phyloP scores from a whole-genome alignment of 2,797 vertebrate genomes.

The Bovichtus variegatus region DNA sequence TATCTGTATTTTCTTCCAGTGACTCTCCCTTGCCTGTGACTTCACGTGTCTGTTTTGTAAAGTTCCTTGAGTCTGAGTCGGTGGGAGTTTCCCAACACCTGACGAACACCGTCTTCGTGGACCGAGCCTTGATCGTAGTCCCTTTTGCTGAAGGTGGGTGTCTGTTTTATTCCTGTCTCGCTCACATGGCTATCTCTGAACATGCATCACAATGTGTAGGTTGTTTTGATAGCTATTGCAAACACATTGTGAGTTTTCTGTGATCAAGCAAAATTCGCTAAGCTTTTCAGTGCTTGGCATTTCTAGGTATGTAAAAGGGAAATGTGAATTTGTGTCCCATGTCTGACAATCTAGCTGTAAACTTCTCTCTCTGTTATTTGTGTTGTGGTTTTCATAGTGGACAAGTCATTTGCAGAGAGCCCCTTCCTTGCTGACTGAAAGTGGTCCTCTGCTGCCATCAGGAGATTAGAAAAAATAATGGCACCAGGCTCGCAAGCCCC shows the following conservation, averaged over 20 bases:
- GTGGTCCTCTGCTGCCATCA: conserved; percentile 97
- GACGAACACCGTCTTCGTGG: conserved; percentile 99
- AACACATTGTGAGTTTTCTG: conserved; percentile 57
- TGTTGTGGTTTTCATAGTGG: conserved; percentile 99
- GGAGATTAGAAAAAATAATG: conserved; percentile 98
- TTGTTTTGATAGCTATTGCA: conserved; percentile 53
- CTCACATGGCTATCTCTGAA: conserved; percentile 42
- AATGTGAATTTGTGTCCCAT: conserved; percentile 83
- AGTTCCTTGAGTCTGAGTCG: conserved; percentile 98
- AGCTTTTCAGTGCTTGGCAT: conserved; percentile 69
- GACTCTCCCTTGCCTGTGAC: conserved; percentile 99
- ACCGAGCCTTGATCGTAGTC: conserved; percentile 99
- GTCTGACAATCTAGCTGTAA: conserved; percentile 88
- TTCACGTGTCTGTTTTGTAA: conserved; percentile 99
- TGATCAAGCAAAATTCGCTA: conserved; percentile 57
- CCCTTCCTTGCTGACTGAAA: conserved; percentile 98
- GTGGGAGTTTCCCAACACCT: conserved; percentile 99
- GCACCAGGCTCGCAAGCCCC: conserved; percentile 93
- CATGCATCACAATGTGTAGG: conserved; percentile 53
- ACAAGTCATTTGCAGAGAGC: conserved; percentile 99
- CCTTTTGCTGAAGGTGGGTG: conserved; percentile 99
- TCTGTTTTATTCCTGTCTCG: conserved; percentile 49
- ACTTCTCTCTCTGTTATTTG: conserved; percentile 99
- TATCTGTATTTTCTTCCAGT: conserved; percentile 92
- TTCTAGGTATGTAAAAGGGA: conserved; percentile 69